Evolutionary conservation across 23 tunicate genomes (phyloP).

Genomic region (Halocynthia aurantium): DNA sequence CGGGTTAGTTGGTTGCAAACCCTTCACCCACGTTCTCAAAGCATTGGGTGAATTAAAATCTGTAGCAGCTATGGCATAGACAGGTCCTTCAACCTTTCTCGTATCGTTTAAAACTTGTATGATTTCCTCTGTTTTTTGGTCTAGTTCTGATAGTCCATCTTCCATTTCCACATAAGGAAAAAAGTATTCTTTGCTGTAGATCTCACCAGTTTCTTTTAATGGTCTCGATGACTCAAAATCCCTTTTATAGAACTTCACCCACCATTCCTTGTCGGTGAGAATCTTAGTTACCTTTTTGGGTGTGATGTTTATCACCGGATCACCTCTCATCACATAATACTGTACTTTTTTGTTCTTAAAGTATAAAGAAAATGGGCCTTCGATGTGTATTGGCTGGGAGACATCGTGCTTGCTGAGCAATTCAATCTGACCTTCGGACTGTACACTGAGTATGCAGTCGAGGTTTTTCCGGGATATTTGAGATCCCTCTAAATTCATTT

Average conservation of each 20-base stretch:
- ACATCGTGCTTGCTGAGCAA: slow-evolving; percentile 59
- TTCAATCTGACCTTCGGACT: slow-evolving; percentile 40
- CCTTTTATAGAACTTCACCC: slow-evolving; percentile 57
- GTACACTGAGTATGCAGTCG: slow-evolving; percentile 59
- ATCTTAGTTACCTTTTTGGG: neutral
- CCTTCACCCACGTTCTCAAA: slow-evolving; percentile 61
- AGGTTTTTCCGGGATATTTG: slow-evolving; percentile 26
- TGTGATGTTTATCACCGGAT: slow-evolving; percentile 12
- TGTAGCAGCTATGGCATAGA: slow-evolving; percentile 84
- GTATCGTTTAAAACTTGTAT: slow-evolving; percentile 56
- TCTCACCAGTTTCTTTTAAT: neutral
- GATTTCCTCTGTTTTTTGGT: slow-evolving; percentile 20
- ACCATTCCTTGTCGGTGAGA: slow-evolving; percentile 76
- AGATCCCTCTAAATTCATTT: neutral
- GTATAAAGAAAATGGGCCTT: slow-evolving; percentile 59
- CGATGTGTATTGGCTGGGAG: slow-evolving; percentile 47
- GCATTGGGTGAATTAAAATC: slow-evolving; percentile 65
- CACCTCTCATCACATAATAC: slow-evolving; percentile 73
- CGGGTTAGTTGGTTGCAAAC: slow-evolving; percentile 54
- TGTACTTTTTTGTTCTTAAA: slow-evolving; percentile 40
- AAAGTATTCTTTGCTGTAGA: slow-evolving; percentile 35
- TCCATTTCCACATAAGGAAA: slow-evolving; percentile 50
- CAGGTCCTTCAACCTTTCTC: slow-evolving; percentile 59
- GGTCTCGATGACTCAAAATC: slow-evolving; percentile 43
- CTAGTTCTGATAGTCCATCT: slow-evolving; percentile 7